Base-by-base conservation (phyloP, 1,140 invertebrate genomes). In the Lucilia cuprina region DNA sequence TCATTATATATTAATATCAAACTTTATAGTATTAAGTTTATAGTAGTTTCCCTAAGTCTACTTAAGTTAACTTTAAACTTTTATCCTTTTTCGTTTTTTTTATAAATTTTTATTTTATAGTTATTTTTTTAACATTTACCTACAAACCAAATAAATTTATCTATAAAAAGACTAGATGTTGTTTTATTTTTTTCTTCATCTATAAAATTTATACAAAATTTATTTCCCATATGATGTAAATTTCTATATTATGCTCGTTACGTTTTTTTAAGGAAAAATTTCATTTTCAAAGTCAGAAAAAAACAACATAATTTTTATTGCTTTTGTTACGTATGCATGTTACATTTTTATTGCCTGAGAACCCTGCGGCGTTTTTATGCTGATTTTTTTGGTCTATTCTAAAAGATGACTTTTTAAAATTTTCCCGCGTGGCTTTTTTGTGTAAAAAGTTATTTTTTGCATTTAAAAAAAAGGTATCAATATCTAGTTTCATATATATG, bases 201-300 rank as follows among this genome's bases (percentile, higher is more conserved):
- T 78, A 35, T 49, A 21, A 78, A 78, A 35, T 34, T 7, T 35
- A 78, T 35, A n/a, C 17, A 55, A 88, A 87, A 86, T 88, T 89
- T 87, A 89, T 89, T 88, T 85, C 83, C 87, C 87, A 87, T 88
- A 89, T 86, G 88, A 89, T 89, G 89, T 88, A 88, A 87, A 89
- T 89, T 88, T 21, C 19, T 70, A 21, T 70, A 70, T 70, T 70
- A 7, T 21, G 0, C 65, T 21, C 5, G n/a, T 60, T n/a, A 60
- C 14, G 2, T 70, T 70, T 70, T 70, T 70, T 70, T 70, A 12
- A 19, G 7, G 19, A 14, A 17, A 12, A 12, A 12, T 49, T 49
- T 49, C 13, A 25, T 70, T 70, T 70, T 55, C 10, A 5, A 70
- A 70, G 65, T 30, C 3, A 2, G 25, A 30, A 25, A 70, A 70